phyloP scores from a whole-genome alignment of 2,888 invertebrate species.

The Pammene aurita region DNA sequence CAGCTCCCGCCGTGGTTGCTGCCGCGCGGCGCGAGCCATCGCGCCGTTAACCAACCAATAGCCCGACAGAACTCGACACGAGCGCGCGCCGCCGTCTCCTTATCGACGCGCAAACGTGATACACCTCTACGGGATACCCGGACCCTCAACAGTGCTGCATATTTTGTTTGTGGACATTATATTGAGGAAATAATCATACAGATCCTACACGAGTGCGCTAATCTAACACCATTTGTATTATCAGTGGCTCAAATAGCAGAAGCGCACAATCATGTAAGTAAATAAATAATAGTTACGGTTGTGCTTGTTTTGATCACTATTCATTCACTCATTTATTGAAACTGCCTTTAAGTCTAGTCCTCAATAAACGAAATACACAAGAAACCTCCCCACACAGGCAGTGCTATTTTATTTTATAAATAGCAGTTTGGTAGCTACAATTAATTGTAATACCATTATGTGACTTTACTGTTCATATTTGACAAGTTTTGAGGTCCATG shows the following conservation, averaged over 20 bases:
- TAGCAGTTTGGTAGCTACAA: too few species aligned
- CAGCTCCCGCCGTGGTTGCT: conserved; percentile 52
- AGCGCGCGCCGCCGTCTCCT: conserved; percentile 63
- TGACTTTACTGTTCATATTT: too few species aligned
- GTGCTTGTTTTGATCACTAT: conserved; percentile 22
- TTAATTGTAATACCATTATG: too few species aligned
- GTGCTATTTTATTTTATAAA: too few species aligned
- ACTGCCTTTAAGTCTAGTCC: not conserved
- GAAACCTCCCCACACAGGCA: too few species aligned
- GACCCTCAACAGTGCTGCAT: conserved; percentile 28
- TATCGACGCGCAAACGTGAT: conserved; percentile 67
- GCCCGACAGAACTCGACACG: conserved; percentile 60
- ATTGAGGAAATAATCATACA: conserved; percentile 14
- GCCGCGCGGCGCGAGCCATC: conserved; percentile 45
- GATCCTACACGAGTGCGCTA: conserved; percentile 2
- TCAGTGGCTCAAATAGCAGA: conserved; percentile 14
- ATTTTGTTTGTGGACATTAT: conserved; percentile 31
- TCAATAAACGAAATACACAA: not conserved
- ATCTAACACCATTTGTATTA: conserved; percentile 3
- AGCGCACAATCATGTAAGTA: conserved; percentile 30
- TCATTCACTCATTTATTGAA: conserved; percentile 7
- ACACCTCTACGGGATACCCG: conserved; percentile 53
- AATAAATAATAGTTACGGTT: conserved; percentile 20
- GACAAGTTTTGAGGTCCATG: too few species aligned
- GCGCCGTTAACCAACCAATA: conserved; percentile 55